Evolutionary conservation across 37 sponge, comb jelly and placozoan genomes (phyloP).

Genomic region (Eunapius fragilis): DNA sequence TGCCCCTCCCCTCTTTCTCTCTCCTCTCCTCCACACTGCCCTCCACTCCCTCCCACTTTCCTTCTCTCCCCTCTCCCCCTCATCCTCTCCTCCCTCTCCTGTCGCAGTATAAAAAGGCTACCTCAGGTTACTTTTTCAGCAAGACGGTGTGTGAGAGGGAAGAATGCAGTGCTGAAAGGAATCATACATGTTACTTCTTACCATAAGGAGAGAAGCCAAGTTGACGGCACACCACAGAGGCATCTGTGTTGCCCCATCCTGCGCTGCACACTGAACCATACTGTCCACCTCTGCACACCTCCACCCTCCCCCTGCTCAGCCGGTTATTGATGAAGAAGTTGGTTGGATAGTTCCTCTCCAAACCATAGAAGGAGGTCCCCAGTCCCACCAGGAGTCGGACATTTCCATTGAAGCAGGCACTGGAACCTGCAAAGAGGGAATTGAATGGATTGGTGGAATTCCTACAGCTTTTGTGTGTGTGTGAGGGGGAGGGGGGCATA

Average conservation of each 20-base stretch:
- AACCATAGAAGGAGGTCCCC: constrained; percentile 26
- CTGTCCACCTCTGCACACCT: constrained; percentile 43
- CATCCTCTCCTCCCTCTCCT: no score
- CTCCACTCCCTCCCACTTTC: no score
- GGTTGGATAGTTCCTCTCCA: constrained; percentile 2
- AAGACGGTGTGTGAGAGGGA: no score
- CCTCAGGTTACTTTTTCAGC: no score
- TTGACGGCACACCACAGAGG: constrained; percentile 50
- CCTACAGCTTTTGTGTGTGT: no score
- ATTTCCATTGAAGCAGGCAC: constrained; percentile 41
- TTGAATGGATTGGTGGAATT: background rate
- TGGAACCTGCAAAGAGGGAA: background rate
- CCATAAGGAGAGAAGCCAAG: constrained; percentile 38
- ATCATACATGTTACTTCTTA: background rate
- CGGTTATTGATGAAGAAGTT: constrained; percentile 19
- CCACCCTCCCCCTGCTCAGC: constrained; percentile 52
- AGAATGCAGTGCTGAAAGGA: no score
- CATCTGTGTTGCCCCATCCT: constrained; percentile 34
- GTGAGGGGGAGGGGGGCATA: no score
- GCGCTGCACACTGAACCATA: constrained; percentile 49
- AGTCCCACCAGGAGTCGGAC: constrained; percentile 82
- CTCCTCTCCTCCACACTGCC: no score
- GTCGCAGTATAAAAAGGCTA: no score
- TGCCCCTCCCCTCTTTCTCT: no score
- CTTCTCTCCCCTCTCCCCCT: no score